A percentile compares a stretch with the other conserved stretches of the same genome.
Evolutionary conservation across 2,113 vertebrate genomes (phyloP).

Genomic region (Microcebus jonahi): DNA sequence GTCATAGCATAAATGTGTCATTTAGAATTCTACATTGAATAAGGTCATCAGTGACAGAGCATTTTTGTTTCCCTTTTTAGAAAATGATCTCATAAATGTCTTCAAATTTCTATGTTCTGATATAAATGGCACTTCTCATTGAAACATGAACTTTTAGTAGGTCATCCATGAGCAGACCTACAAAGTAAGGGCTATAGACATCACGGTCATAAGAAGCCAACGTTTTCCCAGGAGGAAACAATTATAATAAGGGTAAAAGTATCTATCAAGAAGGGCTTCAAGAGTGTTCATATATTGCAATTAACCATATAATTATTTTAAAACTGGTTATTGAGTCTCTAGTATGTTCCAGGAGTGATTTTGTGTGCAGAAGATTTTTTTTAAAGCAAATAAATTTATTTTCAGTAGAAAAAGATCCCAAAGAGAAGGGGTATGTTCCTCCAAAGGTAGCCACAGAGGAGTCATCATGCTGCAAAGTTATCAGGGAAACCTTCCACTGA

Average conservation of each 20-base stretch:
- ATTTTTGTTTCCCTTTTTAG: conserved; percentile 59
- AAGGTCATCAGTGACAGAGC: conserved; percentile 40
- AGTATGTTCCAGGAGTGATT: background rate
- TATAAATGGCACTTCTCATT: conserved; percentile 60
- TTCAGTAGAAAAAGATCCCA: background rate
- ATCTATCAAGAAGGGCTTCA: background rate
- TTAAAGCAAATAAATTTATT: background rate
- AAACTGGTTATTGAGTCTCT: background rate
- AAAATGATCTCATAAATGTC: conserved; percentile 67
- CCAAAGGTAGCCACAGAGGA: background rate
- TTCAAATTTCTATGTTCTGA: conserved; percentile 29
- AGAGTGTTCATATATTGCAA: background rate
- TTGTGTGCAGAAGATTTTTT: background rate
- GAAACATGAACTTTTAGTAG: conserved; percentile 56
- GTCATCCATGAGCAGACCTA: background rate
- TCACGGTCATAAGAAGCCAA: background rate
- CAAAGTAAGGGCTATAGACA: background rate
- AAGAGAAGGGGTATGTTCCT: background rate
- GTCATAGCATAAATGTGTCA: conserved; percentile 54
- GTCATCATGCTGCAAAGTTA: background rate
- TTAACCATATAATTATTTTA: background rate
- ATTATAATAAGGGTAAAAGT: background rate
- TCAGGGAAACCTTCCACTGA: background rate
- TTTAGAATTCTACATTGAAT: conserved; percentile 56
- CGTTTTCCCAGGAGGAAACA: background rate